Conservation (phyloP, 1,140 invertebrate genomes). For the Magallana ariakensis region DNA sequence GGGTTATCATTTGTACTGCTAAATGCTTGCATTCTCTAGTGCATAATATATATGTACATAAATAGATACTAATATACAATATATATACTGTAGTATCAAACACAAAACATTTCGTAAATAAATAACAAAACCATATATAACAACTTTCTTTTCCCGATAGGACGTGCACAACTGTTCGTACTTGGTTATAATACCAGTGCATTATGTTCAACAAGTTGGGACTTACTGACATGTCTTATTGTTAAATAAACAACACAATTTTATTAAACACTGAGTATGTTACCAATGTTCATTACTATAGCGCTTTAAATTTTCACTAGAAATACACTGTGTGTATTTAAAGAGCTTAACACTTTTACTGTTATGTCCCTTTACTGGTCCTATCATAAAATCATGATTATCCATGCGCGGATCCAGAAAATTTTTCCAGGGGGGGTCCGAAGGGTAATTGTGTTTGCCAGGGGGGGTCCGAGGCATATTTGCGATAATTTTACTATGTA, state of each 20-base stretch:
- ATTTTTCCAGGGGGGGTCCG: no score
- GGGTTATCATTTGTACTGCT: background rate
- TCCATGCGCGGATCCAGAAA: no score
- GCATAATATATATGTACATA: no score
- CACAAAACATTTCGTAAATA: background rate
- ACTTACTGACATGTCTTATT: background rate
- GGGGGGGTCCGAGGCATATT: no score
- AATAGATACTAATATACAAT: background rate
- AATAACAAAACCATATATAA: background rate
- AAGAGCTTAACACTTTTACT: background rate
- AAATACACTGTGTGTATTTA: no score
- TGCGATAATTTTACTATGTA: no score
- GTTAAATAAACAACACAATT: no score
- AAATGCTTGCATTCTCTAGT: background rate
- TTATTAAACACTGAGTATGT: no score
- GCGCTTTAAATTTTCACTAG: no score
- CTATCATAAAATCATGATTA: background rate
- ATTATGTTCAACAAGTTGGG: background rate
- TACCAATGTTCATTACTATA: no score
- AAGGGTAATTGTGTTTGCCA: no score
- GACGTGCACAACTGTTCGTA: background rate
- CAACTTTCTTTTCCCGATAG: background rate
- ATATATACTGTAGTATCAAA: background rate
- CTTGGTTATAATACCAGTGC: background rate
- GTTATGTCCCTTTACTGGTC: background rate